Conservation (phyloP, 2,888 invertebrate genomes). For the Petrolisthes manimaculis region DNA sequence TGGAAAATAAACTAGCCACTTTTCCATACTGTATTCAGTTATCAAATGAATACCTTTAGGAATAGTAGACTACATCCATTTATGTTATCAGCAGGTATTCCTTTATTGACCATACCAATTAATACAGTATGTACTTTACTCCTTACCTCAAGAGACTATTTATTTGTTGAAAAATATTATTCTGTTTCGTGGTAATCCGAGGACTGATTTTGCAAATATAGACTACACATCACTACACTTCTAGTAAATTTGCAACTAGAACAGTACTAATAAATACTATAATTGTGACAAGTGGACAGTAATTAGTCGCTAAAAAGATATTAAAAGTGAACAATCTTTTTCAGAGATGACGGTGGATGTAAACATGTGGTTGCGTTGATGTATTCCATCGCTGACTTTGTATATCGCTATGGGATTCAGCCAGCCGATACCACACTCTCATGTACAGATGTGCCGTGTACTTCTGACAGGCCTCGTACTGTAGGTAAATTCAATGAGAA, state of each 20-base stretch:
- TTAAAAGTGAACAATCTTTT: background rate
- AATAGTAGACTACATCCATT: too few species aligned
- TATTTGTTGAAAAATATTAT: too few species aligned
- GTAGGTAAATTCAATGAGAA: constrained; percentile 10
- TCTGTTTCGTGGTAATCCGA: too few species aligned
- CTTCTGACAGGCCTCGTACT: background rate
- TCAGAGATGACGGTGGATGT: constrained; percentile 19
- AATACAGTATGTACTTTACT: background rate
- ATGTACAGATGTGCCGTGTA: constrained; percentile 1
- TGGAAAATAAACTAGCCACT: too few species aligned
- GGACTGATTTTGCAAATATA: too few species aligned
- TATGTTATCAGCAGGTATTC: too few species aligned
- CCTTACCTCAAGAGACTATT: background rate
- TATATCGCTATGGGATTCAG: background rate
- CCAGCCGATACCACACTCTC: background rate
- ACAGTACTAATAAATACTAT: too few species aligned
- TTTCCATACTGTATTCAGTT: too few species aligned
- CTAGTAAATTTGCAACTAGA: too few species aligned
- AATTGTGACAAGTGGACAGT: background rate
- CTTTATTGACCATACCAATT: too few species aligned
- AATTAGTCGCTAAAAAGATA: background rate
- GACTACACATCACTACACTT: too few species aligned
- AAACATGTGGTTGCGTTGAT: constrained; percentile 15
- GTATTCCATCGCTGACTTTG: constrained; percentile 2
- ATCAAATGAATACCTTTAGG: too few species aligned